Evolutionary conservation across 2,797 vertebrate species (phyloP).

Genomic region (Arnoldichthys spilopterus): DNA sequence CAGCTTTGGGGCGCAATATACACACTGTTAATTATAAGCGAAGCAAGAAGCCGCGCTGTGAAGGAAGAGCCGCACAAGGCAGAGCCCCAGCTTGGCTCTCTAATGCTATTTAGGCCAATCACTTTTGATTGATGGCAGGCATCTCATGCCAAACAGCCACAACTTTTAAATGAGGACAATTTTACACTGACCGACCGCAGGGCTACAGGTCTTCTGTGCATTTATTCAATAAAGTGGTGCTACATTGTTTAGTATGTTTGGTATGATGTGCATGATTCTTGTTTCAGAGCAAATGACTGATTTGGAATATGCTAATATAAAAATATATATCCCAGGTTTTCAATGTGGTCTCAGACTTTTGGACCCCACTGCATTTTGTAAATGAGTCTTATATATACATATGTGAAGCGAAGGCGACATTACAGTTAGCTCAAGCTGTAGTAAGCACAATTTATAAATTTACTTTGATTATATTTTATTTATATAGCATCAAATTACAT

Average conservation of each 20-base stretch:
- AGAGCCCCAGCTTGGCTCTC: conserved; percentile 35
- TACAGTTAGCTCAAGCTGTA: too few relatives aligned
- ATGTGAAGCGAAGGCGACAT: too few relatives aligned
- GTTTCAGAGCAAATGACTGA: neutral
- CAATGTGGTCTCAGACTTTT: too few relatives aligned
- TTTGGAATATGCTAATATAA: neutral
- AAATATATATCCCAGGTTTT: too few relatives aligned
- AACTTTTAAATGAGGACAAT: conserved; percentile 63
- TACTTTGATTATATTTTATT: too few relatives aligned
- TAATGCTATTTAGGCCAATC: conserved; percentile 66
- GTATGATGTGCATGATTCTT: conserved; percentile 18
- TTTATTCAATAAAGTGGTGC: conserved; percentile 57
- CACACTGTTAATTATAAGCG: conserved; percentile 60
- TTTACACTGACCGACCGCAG: conserved; percentile 55
- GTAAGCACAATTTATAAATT: too few relatives aligned
- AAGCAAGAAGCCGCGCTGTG: conserved; percentile 40
- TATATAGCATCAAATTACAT: too few relatives aligned
- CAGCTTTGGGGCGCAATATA: conserved; percentile 64
- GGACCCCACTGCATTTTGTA: too few relatives aligned
- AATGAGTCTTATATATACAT: too few relatives aligned
- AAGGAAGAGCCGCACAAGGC: conserved; percentile 48
- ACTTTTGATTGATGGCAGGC: conserved; percentile 62
- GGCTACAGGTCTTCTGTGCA: conserved; percentile 55
- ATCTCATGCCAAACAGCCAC: conserved; percentile 51
- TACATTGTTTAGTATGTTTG: conserved; percentile 40